These are phyloP conservation scores for Norana najaformis DNA, from an alignment of 2,888 invertebrate species.

Conservation along the genomic window DNA sequence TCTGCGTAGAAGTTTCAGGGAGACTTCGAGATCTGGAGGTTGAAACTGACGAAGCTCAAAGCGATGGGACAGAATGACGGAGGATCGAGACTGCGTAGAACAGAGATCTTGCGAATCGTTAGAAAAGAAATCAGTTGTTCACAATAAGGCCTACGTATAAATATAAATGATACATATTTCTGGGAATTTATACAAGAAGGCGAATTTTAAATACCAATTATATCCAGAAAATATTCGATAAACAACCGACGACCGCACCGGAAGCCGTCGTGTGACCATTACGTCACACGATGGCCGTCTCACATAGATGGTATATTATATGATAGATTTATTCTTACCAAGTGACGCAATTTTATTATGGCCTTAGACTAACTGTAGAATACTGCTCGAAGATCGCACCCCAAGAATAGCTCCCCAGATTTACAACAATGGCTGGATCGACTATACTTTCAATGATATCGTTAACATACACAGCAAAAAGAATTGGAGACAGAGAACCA, in stretches of 20 bases:
- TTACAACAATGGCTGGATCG: no score
- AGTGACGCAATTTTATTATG: not conserved
- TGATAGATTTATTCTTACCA: not conserved
- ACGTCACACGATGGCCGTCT: not conserved
- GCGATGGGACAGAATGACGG: constrained; percentile 13
- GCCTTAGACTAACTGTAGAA: no score
- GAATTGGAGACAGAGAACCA: no score
- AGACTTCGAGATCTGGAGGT: not conserved
- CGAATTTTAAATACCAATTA: not conserved
- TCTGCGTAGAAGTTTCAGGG: not conserved
- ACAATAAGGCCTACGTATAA: not conserved
- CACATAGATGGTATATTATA: not conserved
- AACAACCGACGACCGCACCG: not conserved
- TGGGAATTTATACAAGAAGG: not conserved
- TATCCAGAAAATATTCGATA: not conserved
- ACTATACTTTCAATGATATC: no score
- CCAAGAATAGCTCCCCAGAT: no score
- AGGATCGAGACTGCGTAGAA: not conserved
- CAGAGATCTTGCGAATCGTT: not conserved
- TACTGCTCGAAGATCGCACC: no score
- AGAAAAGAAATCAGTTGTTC: not conserved
- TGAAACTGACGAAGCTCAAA: not conserved
- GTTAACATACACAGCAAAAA: no score
- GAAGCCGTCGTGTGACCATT: constrained; percentile 7
- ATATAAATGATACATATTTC: constrained; percentile 5